A percentile compares a stretch with the other conserved stretches of the same genome.
Evolutionary conservation across 2,888 invertebrate species (phyloP).

Genomic region (Euplexia lucipara): DNA sequence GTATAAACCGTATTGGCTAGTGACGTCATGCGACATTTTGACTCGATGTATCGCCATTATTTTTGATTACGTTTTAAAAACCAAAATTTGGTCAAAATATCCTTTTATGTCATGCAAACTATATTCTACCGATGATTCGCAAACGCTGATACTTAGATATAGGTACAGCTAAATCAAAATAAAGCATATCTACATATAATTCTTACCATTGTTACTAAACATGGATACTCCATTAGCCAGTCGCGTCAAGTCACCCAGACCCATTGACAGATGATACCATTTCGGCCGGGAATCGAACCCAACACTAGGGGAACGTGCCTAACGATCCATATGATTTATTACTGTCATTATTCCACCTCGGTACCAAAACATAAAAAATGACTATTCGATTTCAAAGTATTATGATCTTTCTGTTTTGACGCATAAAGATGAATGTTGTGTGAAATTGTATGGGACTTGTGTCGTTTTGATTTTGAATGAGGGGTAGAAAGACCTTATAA

Average conservation of each 20-base stretch:
- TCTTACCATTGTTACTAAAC: conserved; percentile 78
- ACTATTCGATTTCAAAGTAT: conserved; percentile 51
- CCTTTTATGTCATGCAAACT: too few species aligned
- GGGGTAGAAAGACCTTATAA: conserved; percentile 70
- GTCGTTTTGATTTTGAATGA: conserved; percentile 57
- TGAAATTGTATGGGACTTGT: conserved; percentile 25
- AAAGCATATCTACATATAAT: conserved; percentile 56
- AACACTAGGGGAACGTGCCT: conserved; percentile 86
- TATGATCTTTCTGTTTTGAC: conserved; percentile 43
- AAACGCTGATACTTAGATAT: neutral
- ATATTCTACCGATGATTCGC: neutral
- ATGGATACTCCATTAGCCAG: conserved; percentile 88
- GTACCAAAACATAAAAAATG: conserved; percentile 79
- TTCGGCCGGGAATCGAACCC: conserved; percentile 89
- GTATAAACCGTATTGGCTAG: too few species aligned
- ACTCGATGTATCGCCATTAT: too few species aligned
- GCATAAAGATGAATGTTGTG: conserved; percentile 37
- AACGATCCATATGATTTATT: conserved; percentile 91
- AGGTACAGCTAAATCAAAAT: neutral
- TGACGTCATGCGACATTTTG: too few species aligned
- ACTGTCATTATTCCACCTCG: conserved; percentile 86
- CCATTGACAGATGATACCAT: conserved; percentile 91
- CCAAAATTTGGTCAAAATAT: too few species aligned
- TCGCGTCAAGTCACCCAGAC: conserved; percentile 87
- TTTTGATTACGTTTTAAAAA: too few species aligned